These are phyloP conservation scores for Atopsyche davidsoni DNA, from an alignment of 1,140 invertebrate genomes.

Conservation along the genomic window DNA sequence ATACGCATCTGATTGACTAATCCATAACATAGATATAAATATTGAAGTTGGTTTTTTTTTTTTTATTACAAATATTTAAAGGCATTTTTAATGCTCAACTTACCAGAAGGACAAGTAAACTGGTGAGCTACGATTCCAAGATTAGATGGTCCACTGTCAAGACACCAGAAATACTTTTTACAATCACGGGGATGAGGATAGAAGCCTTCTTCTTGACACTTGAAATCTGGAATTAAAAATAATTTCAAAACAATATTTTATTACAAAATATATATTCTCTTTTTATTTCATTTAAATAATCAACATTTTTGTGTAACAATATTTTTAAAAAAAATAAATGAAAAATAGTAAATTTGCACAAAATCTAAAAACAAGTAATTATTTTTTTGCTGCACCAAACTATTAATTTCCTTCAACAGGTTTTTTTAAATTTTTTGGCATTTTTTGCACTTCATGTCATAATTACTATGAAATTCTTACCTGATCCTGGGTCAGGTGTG, in stretches of 20 bases:
- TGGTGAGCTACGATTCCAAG: conserved; percentile 87
- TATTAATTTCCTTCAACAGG: too few relatives aligned
- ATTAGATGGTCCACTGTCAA: conserved; percentile 82
- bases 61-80: too few relatives aligned
- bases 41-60: too few relatives aligned
- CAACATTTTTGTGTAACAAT: not conserved
- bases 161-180: conserved; percentile 93
- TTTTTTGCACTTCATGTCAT: conserved; percentile 86
- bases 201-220: conserved; percentile 90
- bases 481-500: conserved; percentile 80
- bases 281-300: conserved; percentile 6
- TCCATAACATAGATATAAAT: too few relatives aligned
- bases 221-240: conserved; percentile 59
- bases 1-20: too few relatives aligned
- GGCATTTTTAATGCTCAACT: too few relatives aligned
- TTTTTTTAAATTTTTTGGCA: too few relatives aligned
- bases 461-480: conserved; percentile 70
- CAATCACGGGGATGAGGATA: conserved; percentile 89
- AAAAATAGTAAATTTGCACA: too few relatives aligned
- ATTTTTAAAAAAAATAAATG: too few relatives aligned
- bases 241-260: not conserved
- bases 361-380: too few relatives aligned
- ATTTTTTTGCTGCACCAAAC: too few relatives aligned
- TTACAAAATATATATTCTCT: conserved; percentile 1
- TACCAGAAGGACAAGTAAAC: conserved; percentile 87